Percentiles rank a stretch among this genome's conserved stretches.
phyloP scores from a whole-genome alignment of 2,797 vertebrate species.

The Pteropus rufus region DNA sequence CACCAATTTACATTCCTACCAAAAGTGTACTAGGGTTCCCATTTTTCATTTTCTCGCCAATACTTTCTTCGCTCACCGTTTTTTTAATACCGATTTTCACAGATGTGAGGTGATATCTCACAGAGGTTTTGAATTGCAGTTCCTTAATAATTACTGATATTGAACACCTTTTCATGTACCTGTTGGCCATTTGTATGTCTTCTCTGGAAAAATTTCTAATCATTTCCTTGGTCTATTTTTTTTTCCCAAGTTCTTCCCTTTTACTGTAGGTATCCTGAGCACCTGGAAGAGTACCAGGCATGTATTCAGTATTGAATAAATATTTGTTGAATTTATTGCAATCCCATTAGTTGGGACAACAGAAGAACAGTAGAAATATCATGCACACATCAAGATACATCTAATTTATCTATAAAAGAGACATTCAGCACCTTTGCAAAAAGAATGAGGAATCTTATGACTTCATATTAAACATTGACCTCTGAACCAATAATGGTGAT shows the following conservation, averaged over 20 bases:
- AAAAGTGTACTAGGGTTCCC: too few species aligned
- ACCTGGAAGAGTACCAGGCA: neutral
- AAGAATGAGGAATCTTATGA: neutral
- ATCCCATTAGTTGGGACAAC: neutral
- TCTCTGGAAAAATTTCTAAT: neutral
- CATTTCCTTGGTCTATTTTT: neutral
- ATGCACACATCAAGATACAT: neutral
- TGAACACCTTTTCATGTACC: neutral
- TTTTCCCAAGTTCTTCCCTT: neutral
- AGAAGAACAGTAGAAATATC: neutral
- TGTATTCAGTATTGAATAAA: neutral
- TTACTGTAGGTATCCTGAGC: neutral
- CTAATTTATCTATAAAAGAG: neutral
- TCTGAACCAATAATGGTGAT: neutral
- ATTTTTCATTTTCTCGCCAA: neutral
- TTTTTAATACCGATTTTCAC: neutral
- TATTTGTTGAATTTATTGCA: neutral
- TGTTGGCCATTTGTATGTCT: neutral
- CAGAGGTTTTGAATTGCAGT: neutral
- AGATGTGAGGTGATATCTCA: neutral
- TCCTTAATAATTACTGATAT: neutral
- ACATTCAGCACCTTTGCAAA: neutral
- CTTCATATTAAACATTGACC: neutral
- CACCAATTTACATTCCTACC: neutral
- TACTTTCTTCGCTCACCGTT: neutral